These are phyloP conservation scores for Drosophila tanythrix DNA, from an alignment of 2,888 invertebrate genomes.

Conservation along the genomic window DNA sequence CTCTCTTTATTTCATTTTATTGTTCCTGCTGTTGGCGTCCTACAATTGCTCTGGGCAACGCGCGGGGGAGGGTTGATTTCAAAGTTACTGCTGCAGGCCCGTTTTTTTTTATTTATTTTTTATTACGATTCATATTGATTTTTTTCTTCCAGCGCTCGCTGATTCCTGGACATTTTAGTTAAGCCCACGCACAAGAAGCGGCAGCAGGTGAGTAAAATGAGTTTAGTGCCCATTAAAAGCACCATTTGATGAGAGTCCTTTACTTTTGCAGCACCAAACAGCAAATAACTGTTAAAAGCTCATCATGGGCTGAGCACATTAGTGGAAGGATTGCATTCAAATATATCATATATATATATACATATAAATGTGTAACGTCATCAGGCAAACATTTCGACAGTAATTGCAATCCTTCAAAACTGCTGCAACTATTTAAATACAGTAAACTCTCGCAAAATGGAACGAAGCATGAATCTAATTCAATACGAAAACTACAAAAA, in stretches of 20 bases:
- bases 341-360: neutral
- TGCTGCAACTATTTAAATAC: slow-evolving; percentile 33
- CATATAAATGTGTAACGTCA: slow-evolving; percentile 5
- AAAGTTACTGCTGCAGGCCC: slow-evolving; percentile 15
- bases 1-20: slow-evolving; percentile 10
- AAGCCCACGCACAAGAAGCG: slow-evolving; percentile 11
- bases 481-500: neutral
- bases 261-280: slow-evolving; percentile 28
- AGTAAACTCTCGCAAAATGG: neutral
- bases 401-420: neutral
- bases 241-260: slow-evolving; percentile 3
- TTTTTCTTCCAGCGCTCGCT: slow-evolving; percentile 22
- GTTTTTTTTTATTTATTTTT: neutral
- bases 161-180: slow-evolving; percentile 26
- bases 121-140: slow-evolving; percentile 48
- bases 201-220: slow-evolving; percentile 34
- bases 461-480: neutral
- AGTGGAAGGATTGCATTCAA: neutral
- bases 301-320: slow-evolving; percentile 47
- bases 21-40: slow-evolving; percentile 38
- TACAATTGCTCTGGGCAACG: slow-evolving; percentile 57
- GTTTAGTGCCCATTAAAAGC: slow-evolving; percentile 8
- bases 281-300: slow-evolving; percentile 10
- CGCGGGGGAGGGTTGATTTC: slow-evolving; percentile 45
- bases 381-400: neutral